Evolutionary conservation across 1,140 invertebrate species (phyloP), one percentile per base, ranked within the genome.

Genomic region (Ganaspis sp.): DNA sequence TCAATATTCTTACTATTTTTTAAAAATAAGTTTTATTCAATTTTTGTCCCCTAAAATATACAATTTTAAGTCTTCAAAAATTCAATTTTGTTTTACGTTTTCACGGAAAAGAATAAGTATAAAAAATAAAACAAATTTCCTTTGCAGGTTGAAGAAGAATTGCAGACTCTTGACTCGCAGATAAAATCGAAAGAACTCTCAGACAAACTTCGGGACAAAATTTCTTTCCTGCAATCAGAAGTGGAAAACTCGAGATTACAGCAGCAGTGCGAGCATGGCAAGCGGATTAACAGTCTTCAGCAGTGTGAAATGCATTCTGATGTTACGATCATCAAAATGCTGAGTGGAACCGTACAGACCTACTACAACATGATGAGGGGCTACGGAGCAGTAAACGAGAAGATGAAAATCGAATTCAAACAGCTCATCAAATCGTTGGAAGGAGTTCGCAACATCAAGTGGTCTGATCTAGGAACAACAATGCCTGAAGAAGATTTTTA

Each of bases 381-480:
- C 2, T 84, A 86, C 34, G 85, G 86, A 45, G 82, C 76, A 5
- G 80, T 91, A 74, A 91, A 91, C 0, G 85, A 87, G 0, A 79
- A 85, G 12, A 86, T 92, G 81, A 88, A 89, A 37, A 38, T 81
- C 2, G 87, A 92, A 53, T 91, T 90, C 12, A 87, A 89, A 21
- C 84, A 90, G 1, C 42, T 92, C 1, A 74, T 91, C 3, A 89
- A 90, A 69, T 84, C 86, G 17, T 81, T 92, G 9, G 90, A 92
- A 77, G 91, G 91, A 1, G 84, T 91, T 19, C 87, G 87, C 70
- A 88, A 87, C 69, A 91, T 93, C 1, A 92, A 89, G 77, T 93
- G 91, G 91, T 89, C 86, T 5, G 89, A 91, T 54, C 74, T 75
- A 5, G 85, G 87, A 70, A 72, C 70, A 23, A 34, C 72, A 29